Conservation (phyloP, 64 coral and sea anemone genomes). For the Orbicella faveolata region DNA sequence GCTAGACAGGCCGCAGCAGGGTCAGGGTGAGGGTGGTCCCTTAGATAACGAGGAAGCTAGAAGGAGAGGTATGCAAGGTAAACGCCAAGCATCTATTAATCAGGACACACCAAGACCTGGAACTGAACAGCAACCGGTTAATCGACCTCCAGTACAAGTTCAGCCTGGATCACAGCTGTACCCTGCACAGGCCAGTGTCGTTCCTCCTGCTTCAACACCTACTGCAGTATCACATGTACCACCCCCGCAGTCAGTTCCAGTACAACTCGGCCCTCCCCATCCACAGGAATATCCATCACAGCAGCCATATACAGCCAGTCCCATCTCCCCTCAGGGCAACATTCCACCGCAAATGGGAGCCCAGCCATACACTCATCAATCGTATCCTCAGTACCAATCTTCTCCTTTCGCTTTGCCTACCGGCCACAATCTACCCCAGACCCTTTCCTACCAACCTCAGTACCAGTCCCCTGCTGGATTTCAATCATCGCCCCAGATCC, state of each 20-base stretch:
- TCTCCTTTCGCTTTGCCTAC: constrained; percentile 4
- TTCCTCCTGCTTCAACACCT: background rate
- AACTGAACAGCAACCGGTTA: background rate
- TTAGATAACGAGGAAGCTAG: background rate
- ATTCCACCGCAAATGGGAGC: constrained; percentile 14
- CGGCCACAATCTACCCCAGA: background rate
- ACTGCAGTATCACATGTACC: constrained; percentile 19
- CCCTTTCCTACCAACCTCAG: constrained; percentile 5
- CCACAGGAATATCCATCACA: background rate
- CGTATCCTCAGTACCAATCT: constrained; percentile 12
- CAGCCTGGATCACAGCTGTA: background rate
- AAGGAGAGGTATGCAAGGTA: background rate
- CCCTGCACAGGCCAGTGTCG: background rate
- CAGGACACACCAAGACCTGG: background rate
- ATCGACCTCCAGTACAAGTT: background rate
- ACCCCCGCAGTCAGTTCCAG: background rate
- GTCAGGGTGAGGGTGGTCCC: background rate
- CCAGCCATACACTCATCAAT: constrained; percentile 8
- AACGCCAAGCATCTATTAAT: background rate
- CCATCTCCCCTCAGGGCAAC: background rate
- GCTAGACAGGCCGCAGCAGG: no score
- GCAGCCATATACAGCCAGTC: constrained; percentile 19
- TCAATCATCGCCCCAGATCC: constrained; percentile 6
- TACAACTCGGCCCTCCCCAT: background rate
- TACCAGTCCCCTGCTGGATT: constrained; percentile 46